Conservation (phyloP, 1,140 invertebrate species). For the Megathymus violae region DNA sequence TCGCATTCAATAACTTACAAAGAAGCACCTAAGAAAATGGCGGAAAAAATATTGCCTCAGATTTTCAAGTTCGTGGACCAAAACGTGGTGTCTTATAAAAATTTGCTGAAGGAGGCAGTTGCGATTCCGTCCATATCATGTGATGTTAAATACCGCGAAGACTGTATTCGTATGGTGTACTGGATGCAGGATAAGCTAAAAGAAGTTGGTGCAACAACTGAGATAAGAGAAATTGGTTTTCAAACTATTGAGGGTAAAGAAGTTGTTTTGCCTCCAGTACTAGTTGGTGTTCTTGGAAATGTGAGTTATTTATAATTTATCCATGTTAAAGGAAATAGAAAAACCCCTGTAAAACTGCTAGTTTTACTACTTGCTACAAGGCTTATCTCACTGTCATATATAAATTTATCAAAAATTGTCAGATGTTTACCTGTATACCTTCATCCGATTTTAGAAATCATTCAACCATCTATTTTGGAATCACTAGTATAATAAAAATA, state of each 20-base stretch:
- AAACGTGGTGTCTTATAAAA: conserved; percentile 91
- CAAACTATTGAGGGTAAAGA: conserved; percentile 90
- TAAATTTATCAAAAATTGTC: too few relatives aligned
- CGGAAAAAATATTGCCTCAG: conserved; percentile 64
- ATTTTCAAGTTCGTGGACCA: conserved; percentile 90
- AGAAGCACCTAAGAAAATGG: conserved; percentile 60
- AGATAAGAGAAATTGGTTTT: conserved; percentile 92
- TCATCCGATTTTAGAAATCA: too few relatives aligned
- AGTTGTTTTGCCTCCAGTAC: conserved; percentile 93
- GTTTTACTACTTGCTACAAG: too few relatives aligned
- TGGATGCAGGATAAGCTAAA: conserved; percentile 91
- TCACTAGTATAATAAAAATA: too few relatives aligned
- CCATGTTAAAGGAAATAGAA: too few relatives aligned
- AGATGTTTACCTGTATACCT: too few relatives aligned
- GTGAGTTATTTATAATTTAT: conserved; percentile 74
- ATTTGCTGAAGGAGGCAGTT: conserved; percentile 93
- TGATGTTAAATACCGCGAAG: conserved; percentile 91
- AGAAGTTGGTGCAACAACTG: conserved; percentile 89
- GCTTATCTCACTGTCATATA: too few relatives aligned
- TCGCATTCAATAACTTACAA: conserved; percentile 48
- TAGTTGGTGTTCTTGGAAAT: conserved; percentile 93
- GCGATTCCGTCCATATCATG: conserved; percentile 98
- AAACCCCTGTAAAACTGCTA: too few relatives aligned
- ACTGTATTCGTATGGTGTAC: conserved; percentile 88
- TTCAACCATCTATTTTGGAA: too few relatives aligned